Conservation (phyloP, 2,113 vertebrate genomes). For the Nibea coibor region DNA sequence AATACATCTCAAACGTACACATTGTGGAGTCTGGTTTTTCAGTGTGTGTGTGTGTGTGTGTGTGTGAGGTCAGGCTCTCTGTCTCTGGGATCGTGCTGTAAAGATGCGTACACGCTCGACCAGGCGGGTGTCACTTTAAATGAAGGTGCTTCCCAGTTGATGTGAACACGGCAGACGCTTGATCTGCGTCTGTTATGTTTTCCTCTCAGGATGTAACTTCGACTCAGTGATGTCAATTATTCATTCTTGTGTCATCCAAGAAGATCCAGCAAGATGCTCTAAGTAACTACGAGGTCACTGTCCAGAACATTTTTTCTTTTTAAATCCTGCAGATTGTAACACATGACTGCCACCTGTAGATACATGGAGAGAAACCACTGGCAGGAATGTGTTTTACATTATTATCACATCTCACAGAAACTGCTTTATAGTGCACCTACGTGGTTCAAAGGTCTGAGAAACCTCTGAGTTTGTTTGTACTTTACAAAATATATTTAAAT, state of each 20-base stretch:
- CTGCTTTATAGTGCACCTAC: too few relatives aligned
- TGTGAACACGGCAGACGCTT: not conserved
- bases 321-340: too few relatives aligned
- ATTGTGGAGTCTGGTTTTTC: not conserved
- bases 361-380: too few relatives aligned
- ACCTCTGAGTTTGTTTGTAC: too few relatives aligned
- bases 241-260: not conserved
- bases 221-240: not conserved
- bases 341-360: too few relatives aligned
- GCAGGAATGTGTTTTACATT: too few relatives aligned
- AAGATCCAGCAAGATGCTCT: too few relatives aligned
- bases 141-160: conserved; percentile 17
- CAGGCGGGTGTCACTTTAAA: not conserved
- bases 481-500: too few relatives aligned
- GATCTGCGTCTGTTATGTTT: not conserved
- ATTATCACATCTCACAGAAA: too few relatives aligned
- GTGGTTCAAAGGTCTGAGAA: too few relatives aligned
- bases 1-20: not conserved
- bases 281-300: too few relatives aligned
- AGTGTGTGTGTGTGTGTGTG: not conserved
- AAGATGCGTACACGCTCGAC: conserved; percentile 25
- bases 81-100: not conserved
- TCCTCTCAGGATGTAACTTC: not conserved
- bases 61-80: conserved; percentile 5
- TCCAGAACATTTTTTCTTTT: too few relatives aligned